Conservation (phyloP, 2,113 vertebrate genomes). For the Rhombomys opimus region DNA sequence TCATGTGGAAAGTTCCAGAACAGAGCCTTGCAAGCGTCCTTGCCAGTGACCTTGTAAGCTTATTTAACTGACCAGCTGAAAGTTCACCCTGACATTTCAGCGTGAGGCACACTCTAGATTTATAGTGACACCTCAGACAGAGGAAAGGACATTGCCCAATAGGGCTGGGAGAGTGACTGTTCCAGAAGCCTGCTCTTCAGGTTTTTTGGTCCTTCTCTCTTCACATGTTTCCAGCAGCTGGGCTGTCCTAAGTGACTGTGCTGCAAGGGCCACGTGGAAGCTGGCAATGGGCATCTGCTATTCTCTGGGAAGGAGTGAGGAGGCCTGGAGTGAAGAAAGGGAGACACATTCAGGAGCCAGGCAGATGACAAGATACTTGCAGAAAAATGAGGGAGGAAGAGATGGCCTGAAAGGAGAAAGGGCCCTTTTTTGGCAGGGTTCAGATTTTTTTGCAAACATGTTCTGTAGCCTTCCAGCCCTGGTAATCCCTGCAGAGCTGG, state of each 20-base stretch:
- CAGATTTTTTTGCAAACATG: neutral
- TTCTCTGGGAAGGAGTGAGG: neutral
- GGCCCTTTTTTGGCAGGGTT: neutral
- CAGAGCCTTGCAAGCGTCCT: constrained; percentile 10
- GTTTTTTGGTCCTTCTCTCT: neutral
- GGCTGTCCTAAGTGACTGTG: neutral
- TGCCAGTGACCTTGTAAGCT: constrained; percentile 57
- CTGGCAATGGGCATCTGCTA: neutral
- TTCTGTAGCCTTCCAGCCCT: constrained; percentile 7
- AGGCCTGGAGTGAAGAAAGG: neutral
- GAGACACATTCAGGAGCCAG: neutral
- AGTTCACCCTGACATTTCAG: constrained; percentile 66
- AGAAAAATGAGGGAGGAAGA: neutral
- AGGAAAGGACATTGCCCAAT: neutral
- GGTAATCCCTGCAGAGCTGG: neutral
- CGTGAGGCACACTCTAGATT: constrained; percentile 1
- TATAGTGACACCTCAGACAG: constrained; percentile 35
- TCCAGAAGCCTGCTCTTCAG: constrained; percentile 60
- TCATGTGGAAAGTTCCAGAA: neutral
- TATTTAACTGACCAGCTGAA: constrained; percentile 43
- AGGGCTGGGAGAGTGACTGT: neutral
- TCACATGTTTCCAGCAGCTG: neutral
- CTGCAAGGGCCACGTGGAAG: neutral
- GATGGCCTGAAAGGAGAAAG: neutral
- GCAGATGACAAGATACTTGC: neutral